phyloP scores from a whole-genome alignment of 2,888 invertebrate genomes.

The Clanis bilineata region DNA sequence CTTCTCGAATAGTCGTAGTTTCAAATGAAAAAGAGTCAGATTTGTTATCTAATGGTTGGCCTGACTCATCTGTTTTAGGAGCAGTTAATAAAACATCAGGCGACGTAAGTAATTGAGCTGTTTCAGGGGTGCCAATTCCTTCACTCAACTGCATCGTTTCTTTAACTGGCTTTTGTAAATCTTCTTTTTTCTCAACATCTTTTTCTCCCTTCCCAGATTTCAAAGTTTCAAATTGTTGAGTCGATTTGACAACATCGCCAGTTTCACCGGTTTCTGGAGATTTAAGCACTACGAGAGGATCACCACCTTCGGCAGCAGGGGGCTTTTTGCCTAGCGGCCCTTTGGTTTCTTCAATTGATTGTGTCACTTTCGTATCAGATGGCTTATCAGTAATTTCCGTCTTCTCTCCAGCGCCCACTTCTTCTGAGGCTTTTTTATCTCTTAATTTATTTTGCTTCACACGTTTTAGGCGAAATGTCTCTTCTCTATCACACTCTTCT shows the following conservation, averaged over 20 bases:
- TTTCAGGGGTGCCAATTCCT: neutral
- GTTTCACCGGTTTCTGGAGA: neutral
- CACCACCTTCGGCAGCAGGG: neutral
- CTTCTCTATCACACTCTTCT: constrained; percentile 26
- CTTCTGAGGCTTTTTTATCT: neutral
- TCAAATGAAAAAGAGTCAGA: neutral
- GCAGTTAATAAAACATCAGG: neutral
- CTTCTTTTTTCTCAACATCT: neutral
- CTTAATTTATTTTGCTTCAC: constrained; percentile 14
- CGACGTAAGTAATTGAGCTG: neutral
- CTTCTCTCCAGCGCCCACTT: neutral
- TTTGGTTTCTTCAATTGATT: neutral
- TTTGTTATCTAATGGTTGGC: neutral
- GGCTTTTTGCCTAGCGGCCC: neutral
- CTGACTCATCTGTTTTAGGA: neutral
- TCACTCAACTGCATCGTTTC: neutral
- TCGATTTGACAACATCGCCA: neutral
- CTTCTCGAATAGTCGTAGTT: neutral
- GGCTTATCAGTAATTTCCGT: neutral
- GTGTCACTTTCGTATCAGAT: neutral
- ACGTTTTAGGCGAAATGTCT: constrained; percentile 25
- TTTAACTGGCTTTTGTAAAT: neutral
- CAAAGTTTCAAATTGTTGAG: neutral
- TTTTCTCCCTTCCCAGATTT: neutral
- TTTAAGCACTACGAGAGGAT: neutral